Evolutionary conservation across 2,797 vertebrate genomes (phyloP), one percentile per base, ranked within the genome.

Genomic region (Xiphophorus birchmanni): DNA sequence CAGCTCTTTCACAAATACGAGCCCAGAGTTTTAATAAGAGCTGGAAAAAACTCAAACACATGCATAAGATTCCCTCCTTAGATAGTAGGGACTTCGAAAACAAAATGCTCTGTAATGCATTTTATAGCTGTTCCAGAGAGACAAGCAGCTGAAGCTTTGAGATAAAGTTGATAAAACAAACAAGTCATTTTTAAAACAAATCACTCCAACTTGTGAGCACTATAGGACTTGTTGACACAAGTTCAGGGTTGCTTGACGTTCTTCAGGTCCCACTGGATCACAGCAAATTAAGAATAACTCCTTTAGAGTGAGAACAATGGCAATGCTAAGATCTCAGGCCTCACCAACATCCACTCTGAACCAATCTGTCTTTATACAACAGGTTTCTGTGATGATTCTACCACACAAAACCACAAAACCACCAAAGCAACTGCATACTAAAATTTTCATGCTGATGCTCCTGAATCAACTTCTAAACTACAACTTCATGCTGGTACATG

Each of bases 1-100:
- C 69, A 75, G 54, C 23, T 77, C 3, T 80, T 81, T 82, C 37
- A 81, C 23, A 77, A 63, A 76, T 54, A 72, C 44, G 65, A 74
- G n/a, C 54, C 42, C 35, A 8, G 15, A 79, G 67, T 73, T 76
- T 77, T 32, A 77, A 78, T 17, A 80, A 71, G 35, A 10, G 47
- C 42, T 23, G 47, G 52, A 78, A 77, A 18, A 72, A n/a, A 35
- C 21, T 32, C 3, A 71, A 37, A 74, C 26, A 63, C 65, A 2
- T n/a, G 12, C 6, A 52, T 63, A 17, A 29, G 2, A 9, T 5
- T 18, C 45, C 35, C 18, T 44, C 1, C 37, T 71, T 23, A 82
- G 37, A 54, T 58, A 40, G 12, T 32, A 29, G 13, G 32, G 29
- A 4, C n/a, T 48, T 47, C 21, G 44, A 32, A 21, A 67, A 23